These are phyloP conservation scores for Marmota flaviventris DNA, from an alignment of 2,113 vertebrate species.

Conservation along the genomic window DNA sequence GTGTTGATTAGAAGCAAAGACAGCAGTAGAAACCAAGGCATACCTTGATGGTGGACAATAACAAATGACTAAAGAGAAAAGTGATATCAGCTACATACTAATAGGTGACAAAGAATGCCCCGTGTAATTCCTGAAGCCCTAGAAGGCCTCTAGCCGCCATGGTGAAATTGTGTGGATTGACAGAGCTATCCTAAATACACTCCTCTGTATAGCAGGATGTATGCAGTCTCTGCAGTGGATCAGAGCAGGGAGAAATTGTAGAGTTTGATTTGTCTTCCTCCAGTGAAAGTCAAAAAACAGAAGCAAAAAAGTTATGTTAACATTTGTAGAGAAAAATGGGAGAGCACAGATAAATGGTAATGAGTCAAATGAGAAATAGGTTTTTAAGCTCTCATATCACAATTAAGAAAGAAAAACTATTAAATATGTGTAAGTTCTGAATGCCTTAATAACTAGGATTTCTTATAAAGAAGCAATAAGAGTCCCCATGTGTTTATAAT, in stretches of 20 bases:
- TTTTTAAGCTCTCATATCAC: constrained; percentile 22
- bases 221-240: neutral
- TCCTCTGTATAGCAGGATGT: neutral
- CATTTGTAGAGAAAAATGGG: neutral
- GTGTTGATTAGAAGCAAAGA: neutral
- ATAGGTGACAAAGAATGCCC: neutral
- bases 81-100: neutral
- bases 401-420: constrained; percentile 35
- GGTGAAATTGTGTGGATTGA: neutral
- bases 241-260: neutral
- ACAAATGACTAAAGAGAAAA: neutral
- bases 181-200: neutral
- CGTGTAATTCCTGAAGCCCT: neutral
- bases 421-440: constrained; percentile 47
- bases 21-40: neutral
- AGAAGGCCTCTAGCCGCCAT: neutral
- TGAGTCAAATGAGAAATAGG: neutral
- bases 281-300: neutral
- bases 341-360: neutral
- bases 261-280: neutral
- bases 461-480: constrained; percentile 49
- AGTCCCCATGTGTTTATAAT: constrained; percentile 1
- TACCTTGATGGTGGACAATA: neutral
- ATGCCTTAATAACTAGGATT: constrained; percentile 33
- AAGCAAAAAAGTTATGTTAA: neutral